Evolutionary conservation across 2,888 invertebrate species (phyloP).

Genomic region (Hyposoter didymator): DNA sequence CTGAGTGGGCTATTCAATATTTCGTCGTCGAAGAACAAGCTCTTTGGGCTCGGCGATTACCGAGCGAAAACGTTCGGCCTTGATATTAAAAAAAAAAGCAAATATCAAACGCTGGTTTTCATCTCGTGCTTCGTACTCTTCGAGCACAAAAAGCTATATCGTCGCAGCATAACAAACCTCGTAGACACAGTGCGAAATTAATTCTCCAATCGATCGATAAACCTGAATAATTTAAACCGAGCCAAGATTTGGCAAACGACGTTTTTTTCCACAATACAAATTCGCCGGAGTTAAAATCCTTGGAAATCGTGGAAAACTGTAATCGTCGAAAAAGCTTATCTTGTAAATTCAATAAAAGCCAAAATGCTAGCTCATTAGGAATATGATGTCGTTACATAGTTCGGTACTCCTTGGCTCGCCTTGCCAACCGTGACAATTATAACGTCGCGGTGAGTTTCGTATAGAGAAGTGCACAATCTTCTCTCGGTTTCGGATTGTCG

Average conservation of each 20-base stretch:
- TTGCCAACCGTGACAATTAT: constrained; percentile 57
- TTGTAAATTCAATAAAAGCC: constrained; percentile 56
- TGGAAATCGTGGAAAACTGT: constrained; percentile 5
- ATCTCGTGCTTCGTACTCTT: not conserved
- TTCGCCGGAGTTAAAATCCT: not conserved
- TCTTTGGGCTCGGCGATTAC: constrained; percentile 19
- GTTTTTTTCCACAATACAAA: not conserved
- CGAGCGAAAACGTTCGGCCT: not conserved
- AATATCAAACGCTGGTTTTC: constrained; percentile 26
- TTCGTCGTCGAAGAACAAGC: not conserved
- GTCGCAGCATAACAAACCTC: constrained; percentile 1
- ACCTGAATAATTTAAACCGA: not conserved
- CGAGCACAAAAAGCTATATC: constrained; percentile 12
- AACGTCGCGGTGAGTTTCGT: constrained; percentile 38
- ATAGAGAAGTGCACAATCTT: constrained; percentile 40
- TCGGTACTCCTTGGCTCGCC: constrained; percentile 5
- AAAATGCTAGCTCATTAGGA: constrained; percentile 18
- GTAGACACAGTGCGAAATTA: not conserved
- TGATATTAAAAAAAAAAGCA: constrained; percentile 30
- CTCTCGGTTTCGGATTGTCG: constrained; percentile 51
- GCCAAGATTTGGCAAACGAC: not conserved
- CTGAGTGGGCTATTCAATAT: constrained; percentile 1
- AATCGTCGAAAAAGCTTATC: constrained; percentile 41
- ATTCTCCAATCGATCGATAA: constrained; percentile 9
- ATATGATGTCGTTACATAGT: constrained; percentile 29